Evolutionary conservation across 2,113 vertebrate genomes (phyloP).

Genomic region (Hippocampus comes): DNA sequence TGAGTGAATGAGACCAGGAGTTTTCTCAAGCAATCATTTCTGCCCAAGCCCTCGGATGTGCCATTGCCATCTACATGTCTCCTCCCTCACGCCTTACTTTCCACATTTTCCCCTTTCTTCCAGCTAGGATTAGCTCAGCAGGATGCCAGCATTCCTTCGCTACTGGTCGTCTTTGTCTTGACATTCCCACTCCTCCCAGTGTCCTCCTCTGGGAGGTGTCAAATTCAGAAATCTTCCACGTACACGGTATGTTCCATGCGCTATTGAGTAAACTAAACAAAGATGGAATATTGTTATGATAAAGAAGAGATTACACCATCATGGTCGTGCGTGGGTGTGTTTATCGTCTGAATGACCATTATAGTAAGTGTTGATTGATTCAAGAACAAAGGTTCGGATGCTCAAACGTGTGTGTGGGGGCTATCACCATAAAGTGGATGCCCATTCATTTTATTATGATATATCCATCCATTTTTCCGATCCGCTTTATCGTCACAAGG

Average conservation of each 20-base stretch:
- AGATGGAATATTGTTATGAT: not conserved
- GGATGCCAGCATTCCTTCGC: conserved; percentile 80
- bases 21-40: conserved; percentile 53
- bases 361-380: conserved; percentile 20
- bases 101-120: conserved; percentile 75
- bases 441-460: too few relatives aligned
- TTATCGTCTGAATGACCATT: not conserved
- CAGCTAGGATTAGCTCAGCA: conserved; percentile 81
- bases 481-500: too few relatives aligned
- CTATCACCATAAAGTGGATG: too few relatives aligned
- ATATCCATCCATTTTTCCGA: too few relatives aligned
- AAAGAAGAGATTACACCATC: conserved; percentile 14
- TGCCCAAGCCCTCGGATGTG: conserved; percentile 46
- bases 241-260: conserved; percentile 18
- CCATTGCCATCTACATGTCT: conserved; percentile 52
- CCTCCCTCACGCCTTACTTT: conserved; percentile 61
- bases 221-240: conserved; percentile 48
- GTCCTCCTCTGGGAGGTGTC: conserved; percentile 66
- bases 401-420: too few relatives aligned
- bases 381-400: conserved; percentile 8
- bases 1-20: conserved; percentile 49
- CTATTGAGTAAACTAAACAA: not conserved
- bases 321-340: not conserved
- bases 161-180: conserved; percentile 84
- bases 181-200: conserved; percentile 85